Conservation (phyloP, 2,797 vertebrate genomes). For the Characodon lateralis region DNA sequence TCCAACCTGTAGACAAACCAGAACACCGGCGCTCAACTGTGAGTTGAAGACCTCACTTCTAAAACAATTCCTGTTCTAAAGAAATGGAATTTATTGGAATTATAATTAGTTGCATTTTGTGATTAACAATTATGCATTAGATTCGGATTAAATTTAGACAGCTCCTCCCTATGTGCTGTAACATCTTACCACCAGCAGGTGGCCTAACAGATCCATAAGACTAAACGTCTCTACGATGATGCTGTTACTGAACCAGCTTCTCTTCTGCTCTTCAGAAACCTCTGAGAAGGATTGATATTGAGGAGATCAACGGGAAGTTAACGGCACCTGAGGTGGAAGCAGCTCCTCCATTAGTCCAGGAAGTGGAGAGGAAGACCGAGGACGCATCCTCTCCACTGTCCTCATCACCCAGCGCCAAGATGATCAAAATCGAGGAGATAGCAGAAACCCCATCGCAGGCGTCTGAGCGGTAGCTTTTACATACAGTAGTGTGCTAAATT, state of each 20-base stretch:
- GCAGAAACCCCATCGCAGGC: slow-evolving; percentile 48
- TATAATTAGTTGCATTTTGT: too few species aligned
- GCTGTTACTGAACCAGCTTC: neutral
- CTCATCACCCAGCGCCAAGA: slow-evolving; percentile 86
- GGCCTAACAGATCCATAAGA: neutral
- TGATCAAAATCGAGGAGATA: slow-evolving; percentile 90
- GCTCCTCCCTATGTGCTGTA: neutral
- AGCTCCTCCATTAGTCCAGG: slow-evolving; percentile 1
- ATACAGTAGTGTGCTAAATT: neutral
- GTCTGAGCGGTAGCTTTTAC: slow-evolving; percentile 55
- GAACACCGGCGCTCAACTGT: slow-evolving; percentile 84
- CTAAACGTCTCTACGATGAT: neutral
- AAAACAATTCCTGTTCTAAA: neutral
- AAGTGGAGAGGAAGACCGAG: slow-evolving; percentile 49
- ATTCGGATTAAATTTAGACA: neutral
- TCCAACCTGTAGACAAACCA: slow-evolving; percentile 85
- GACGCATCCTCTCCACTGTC: slow-evolving; percentile 63
- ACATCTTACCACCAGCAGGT: slow-evolving; percentile 31
- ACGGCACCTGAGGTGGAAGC: slow-evolving; percentile 36
- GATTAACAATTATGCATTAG: neutral
- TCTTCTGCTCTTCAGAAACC: slow-evolving; percentile 82
- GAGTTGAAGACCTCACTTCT: slow-evolving; percentile 66
- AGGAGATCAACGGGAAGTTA: slow-evolving; percentile 84
- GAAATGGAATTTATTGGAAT: too few species aligned
- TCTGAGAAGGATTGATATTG: slow-evolving; percentile 86